phyloP scores from a whole-genome alignment of 2,113 vertebrate species.

The Ptyas mucosa region DNA sequence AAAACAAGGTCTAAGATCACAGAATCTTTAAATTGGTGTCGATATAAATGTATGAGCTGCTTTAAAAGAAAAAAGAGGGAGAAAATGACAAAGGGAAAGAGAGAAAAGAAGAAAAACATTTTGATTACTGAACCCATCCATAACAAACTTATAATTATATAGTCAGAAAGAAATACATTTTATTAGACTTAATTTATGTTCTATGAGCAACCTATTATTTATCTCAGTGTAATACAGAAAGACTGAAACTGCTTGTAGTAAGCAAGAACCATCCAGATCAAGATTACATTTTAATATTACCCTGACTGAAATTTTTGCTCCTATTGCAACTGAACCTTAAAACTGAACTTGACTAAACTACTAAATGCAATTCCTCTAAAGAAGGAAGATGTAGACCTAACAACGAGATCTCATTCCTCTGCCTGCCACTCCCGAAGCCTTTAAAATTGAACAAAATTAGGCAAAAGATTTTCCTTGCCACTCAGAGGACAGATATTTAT shows the following conservation, averaged over 20 bases:
- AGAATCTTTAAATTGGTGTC: not conserved
- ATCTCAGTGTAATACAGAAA: not conserved
- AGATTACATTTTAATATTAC: not conserved
- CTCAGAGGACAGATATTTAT: not conserved
- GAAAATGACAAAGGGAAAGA: not conserved
- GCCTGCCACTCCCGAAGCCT: not conserved
- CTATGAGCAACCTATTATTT: not conserved
- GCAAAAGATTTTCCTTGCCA: not conserved
- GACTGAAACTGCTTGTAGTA: not conserved
- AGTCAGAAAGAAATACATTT: not conserved
- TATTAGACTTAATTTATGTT: not conserved
- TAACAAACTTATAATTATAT: not conserved
- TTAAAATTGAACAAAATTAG: not conserved
- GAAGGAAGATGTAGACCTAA: not conserved
- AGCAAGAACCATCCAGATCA: not conserved
- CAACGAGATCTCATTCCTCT: not conserved
- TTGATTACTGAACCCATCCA: not conserved
- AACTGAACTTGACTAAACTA: not conserved
- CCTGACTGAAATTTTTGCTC: not conserved
- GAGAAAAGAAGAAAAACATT: not conserved
- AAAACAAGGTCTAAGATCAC: not conserved
- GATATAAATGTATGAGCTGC: not conserved
- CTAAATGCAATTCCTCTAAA: not conserved
- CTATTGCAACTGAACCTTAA: not conserved
- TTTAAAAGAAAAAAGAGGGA: not conserved